Conservation (phyloP, 2,113 vertebrate species). For the Tringa solitaria region DNA sequence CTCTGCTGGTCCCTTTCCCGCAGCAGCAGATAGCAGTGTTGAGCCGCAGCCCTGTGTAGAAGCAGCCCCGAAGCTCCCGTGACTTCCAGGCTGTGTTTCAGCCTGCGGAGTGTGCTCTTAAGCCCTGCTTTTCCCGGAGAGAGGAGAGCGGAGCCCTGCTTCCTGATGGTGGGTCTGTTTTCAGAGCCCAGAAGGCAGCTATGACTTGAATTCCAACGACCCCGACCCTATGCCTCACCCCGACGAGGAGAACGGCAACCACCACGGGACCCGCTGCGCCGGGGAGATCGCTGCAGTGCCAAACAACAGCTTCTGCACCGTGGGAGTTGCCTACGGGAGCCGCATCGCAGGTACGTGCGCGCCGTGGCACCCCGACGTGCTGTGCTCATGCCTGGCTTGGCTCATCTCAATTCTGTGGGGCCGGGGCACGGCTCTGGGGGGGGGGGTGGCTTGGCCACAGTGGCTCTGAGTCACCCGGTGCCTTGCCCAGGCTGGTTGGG, state of each 20-base stretch:
- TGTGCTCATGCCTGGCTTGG: accelerated
- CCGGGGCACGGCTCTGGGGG: not conserved
- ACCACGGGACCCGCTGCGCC: constrained; percentile 94
- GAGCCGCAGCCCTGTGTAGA: not conserved
- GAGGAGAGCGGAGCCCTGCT: not conserved
- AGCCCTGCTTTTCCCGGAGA: not conserved
- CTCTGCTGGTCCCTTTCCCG: not conserved
- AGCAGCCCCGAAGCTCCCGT: not conserved
- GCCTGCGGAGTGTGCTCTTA: accelerated
- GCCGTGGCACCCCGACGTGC: accelerated
- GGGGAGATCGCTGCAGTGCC: constrained; percentile 93
- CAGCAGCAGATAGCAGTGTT: not conserved
- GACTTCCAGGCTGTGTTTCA: not conserved
- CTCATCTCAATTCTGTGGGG: accelerated
- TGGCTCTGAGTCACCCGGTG: not conserved
- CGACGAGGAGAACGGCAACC: constrained; percentile 86
- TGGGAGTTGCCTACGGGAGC: constrained; percentile 92
- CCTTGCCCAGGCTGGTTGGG: not conserved
- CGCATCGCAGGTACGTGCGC: constrained; percentile 84
- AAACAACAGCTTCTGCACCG: constrained; percentile 95
- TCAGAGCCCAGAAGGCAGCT: constrained; percentile 95
- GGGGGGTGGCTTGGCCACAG: not conserved
- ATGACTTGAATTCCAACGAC: constrained; percentile 95
- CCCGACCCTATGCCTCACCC: constrained; percentile 97
- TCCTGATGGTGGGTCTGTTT: not conserved